These are phyloP conservation scores for Clostera curtula DNA, from an alignment of 2,888 invertebrate species.

Conservation along the genomic window DNA sequence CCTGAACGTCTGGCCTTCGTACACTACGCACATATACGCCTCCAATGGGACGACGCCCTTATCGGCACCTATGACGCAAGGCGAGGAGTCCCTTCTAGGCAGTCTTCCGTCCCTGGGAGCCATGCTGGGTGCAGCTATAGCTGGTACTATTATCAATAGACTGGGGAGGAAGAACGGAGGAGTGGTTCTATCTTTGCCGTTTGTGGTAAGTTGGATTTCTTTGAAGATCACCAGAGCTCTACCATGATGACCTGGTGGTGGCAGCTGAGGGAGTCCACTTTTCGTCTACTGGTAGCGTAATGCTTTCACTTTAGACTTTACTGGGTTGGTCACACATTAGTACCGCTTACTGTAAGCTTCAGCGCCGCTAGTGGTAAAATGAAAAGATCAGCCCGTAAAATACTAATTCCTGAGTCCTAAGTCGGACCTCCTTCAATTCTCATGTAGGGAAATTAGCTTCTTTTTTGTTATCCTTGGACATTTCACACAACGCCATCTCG, in stretches of 20 bases:
- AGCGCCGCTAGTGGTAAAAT: too few species aligned
- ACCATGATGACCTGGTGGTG: background rate
- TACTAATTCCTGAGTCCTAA: too few species aligned
- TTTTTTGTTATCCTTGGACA: too few species aligned
- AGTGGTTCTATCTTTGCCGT: constrained; percentile 66
- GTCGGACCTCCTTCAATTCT: too few species aligned
- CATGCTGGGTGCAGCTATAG: constrained; percentile 57
- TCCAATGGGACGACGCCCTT: constrained; percentile 53
- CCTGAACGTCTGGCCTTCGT: constrained; percentile 75
- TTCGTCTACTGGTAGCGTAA: too few species aligned
- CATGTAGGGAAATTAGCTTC: too few species aligned
- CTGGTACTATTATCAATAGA: constrained; percentile 58
- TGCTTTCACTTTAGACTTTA: too few species aligned
- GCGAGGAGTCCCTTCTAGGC: constrained; percentile 69
- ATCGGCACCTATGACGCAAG: constrained; percentile 53
- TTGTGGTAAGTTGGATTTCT: constrained; percentile 37
- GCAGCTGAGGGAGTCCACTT: too few species aligned
- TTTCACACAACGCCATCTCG: too few species aligned
- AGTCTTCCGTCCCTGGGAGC: constrained; percentile 73
- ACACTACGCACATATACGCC: constrained; percentile 59
- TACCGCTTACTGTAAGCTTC: too few species aligned
- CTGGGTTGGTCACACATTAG: too few species aligned
- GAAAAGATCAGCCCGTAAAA: too few species aligned
- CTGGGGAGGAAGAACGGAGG: constrained; percentile 73
- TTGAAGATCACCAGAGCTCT: background rate